phyloP scores from a whole-genome alignment of 2,113 vertebrate species.

The Tympanuchus pallidicinctus region DNA sequence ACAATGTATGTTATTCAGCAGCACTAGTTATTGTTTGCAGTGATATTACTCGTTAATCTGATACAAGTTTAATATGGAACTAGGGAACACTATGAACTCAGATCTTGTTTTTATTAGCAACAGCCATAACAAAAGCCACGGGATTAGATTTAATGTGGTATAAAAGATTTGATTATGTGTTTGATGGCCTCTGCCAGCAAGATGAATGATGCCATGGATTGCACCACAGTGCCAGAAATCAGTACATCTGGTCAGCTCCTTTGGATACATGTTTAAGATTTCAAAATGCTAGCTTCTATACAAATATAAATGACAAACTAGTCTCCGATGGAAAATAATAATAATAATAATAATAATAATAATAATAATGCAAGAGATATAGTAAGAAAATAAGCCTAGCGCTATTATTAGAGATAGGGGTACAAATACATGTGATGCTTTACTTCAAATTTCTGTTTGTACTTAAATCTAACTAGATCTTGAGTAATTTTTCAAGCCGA shows the following conservation, averaged over 20 bases:
- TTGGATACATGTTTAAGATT: background rate
- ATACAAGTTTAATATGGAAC: conserved; percentile 44
- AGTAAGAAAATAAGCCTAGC: background rate
- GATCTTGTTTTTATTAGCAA: conserved; percentile 46
- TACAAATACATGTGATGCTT: background rate
- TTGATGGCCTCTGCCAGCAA: background rate
- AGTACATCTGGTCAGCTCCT: background rate
- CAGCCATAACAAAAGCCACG: background rate
- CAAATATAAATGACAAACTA: background rate
- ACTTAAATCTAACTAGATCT: background rate
- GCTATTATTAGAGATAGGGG: background rate
- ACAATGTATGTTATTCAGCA: background rate
- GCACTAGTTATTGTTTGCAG: background rate
- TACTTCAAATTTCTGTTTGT: background rate
- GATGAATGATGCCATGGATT: background rate
- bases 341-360: too few relatives aligned
- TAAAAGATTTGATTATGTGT: background rate
- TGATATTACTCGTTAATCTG: conserved; percentile 47
- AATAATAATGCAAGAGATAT: background rate
- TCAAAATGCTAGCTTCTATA: background rate
- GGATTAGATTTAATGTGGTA: conserved; percentile 15
- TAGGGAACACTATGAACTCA: conserved; percentile 28
- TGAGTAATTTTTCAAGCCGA: background rate
- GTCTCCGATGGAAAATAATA: background rate
- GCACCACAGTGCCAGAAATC: conserved; percentile 7